These are phyloP conservation scores for Pipistrellus nathusii DNA, from an alignment of 2,797 vertebrate genomes.

Conservation along the genomic window DNA sequence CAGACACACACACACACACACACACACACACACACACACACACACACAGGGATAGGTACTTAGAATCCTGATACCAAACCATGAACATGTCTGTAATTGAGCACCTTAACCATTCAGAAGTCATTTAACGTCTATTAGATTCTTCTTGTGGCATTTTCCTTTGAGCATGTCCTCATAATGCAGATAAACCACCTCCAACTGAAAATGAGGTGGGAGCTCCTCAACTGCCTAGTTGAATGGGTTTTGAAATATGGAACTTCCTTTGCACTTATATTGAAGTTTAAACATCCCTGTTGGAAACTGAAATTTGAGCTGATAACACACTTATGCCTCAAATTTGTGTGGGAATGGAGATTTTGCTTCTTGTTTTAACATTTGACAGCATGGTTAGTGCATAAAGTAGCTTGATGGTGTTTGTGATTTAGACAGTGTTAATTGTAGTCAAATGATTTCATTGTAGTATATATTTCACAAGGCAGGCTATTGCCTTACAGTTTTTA, in stretches of 20 bases:
- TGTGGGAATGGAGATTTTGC: not conserved
- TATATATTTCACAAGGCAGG: not conserved
- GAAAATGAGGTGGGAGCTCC: not conserved
- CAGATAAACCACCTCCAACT: not conserved
- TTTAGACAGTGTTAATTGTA: not conserved
- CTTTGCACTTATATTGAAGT: not conserved
- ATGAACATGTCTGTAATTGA: not conserved
- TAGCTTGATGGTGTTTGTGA: not conserved
- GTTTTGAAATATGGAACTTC: slow-evolving; percentile 16
- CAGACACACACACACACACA: no score
- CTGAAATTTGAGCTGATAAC: not conserved
- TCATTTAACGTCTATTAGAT: not conserved
- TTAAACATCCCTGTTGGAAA: not conserved
- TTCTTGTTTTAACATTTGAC: slow-evolving; percentile 6
- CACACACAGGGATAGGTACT: not conserved
- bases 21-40: no score
- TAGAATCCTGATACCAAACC: not conserved
- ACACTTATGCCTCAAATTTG: not conserved
- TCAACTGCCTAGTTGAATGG: not conserved
- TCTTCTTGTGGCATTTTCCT: not conserved
- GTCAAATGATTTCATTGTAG: not conserved
- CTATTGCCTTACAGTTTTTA: slow-evolving; percentile 1
- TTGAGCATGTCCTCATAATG: not conserved
- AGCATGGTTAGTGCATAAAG: not conserved
- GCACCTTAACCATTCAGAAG: not conserved